Percentiles rank a stretch among this genome's conserved stretches.
phyloP scores from a whole-genome alignment of 2,113 vertebrate genomes.

The Sprattus sprattus region DNA sequence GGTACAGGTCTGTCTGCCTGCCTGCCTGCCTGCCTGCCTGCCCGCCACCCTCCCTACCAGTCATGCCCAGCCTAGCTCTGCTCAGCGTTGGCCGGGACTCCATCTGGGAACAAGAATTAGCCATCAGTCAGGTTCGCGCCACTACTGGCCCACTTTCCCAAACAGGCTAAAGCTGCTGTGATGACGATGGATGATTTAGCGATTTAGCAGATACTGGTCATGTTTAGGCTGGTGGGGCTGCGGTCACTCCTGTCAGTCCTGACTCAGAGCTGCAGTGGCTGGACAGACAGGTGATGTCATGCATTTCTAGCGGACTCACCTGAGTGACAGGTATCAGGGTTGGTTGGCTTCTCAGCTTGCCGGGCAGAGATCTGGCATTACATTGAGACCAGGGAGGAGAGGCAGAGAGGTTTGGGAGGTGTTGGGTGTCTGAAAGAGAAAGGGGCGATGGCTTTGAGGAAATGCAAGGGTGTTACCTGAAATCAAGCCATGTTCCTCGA shows the following conservation, averaged over 20 bases:
- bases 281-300: not conserved
- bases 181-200: not conserved
- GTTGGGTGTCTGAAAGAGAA: conserved; percentile 36
- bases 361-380: not conserved
- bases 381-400: not conserved
- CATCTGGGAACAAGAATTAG: conserved; percentile 29
- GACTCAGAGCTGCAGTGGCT: not conserved
- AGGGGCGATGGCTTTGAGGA: conserved; percentile 20
- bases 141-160: conserved; percentile 10
- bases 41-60: too few species aligned
- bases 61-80: not conserved
- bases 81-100: conserved; percentile 10
- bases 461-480: conserved; percentile 4
- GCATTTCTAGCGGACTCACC: not conserved
- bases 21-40: not conserved
- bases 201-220: not conserved
- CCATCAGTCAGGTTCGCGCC: not conserved
- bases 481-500: not conserved
- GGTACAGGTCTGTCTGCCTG: not conserved
- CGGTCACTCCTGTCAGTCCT: not conserved
- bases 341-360: not conserved
- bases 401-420: not conserved
- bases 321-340: not conserved
- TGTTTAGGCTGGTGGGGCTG: not conserved
- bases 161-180: not conserved